phyloP scores from a whole-genome alignment of 2,888 invertebrate species.

The Tinea pellionella region DNA sequence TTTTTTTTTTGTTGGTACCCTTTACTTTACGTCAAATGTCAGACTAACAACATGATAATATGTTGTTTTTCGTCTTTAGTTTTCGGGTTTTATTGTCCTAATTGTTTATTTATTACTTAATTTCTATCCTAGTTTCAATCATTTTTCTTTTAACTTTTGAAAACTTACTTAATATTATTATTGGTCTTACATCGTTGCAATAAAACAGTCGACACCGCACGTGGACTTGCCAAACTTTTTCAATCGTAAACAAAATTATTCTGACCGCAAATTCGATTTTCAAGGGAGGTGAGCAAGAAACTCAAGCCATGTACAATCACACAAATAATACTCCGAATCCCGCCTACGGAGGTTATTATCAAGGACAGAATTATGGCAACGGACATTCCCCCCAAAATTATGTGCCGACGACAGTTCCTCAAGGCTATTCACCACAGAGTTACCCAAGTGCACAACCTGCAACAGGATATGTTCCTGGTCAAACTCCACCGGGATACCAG shows the following conservation, averaged over 20 bases:
- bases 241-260: not conserved
- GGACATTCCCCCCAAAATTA: constrained; percentile 60
- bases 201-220: not conserved
- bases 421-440: constrained; percentile 53
- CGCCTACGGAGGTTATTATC: constrained; percentile 56
- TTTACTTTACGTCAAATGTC: not conserved
- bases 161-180: too few relatives aligned
- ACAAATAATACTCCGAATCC: constrained; percentile 45
- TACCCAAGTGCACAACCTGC: constrained; percentile 46
- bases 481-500: constrained; percentile 49
- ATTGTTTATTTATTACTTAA: not conserved
- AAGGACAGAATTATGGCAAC: constrained; percentile 58
- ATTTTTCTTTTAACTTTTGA: not conserved
- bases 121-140: not conserved
- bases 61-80: not conserved
- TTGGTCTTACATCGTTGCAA: too few relatives aligned
- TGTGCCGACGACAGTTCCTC: constrained; percentile 45
- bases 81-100: not conserved
- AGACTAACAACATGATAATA: not conserved
- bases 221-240: not conserved
- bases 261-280: not conserved
- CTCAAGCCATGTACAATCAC: constrained; percentile 55
- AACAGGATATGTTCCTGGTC: constrained; percentile 37
- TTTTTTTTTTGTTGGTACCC: constrained; percentile 11
- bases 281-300: constrained; percentile 63